Evolutionary conservation across 2,888 invertebrate genomes (phyloP).

Genomic region (Pheosia tremula): DNA sequence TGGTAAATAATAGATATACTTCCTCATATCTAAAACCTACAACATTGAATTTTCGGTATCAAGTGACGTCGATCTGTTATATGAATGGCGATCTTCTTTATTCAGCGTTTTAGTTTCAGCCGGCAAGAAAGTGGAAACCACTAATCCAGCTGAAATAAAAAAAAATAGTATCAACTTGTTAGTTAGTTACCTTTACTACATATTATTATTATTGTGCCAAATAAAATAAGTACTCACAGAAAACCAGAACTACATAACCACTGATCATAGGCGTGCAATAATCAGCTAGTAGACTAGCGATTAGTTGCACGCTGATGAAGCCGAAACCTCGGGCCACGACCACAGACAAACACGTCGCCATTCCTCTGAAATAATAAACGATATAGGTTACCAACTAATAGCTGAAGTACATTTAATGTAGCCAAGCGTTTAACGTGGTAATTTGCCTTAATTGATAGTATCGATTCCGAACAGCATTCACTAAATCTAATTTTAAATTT

Average conservation of each 20-base stretch:
- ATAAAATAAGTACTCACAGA: constrained; percentile 50
- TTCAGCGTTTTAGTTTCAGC: constrained; percentile 37
- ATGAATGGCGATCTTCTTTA: not conserved
- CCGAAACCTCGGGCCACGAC: constrained; percentile 72
- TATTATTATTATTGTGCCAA: no score
- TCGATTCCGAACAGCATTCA: no score
- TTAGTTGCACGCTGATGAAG: constrained; percentile 71
- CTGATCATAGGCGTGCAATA: constrained; percentile 63
- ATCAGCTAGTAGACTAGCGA: constrained; percentile 56
- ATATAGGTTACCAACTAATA: no score
- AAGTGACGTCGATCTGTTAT: not conserved
- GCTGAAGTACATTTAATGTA: not conserved
- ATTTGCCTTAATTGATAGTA: no score
- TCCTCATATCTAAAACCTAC: not conserved
- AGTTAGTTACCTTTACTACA: no score
- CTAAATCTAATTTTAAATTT: no score
- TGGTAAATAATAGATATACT: not conserved
- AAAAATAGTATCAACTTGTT: not conserved
- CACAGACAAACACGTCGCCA: constrained; percentile 72
- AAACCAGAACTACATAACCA: constrained; percentile 58
- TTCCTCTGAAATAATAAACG: constrained; percentile 53
- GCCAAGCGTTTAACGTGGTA: not conserved
- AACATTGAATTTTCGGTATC: not conserved
- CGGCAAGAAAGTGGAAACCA: constrained; percentile 58
- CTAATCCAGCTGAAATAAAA: constrained; percentile 63